Evolutionary conservation across 2,113 vertebrate species (phyloP).

Genomic region (Sardina pilchardus): DNA sequence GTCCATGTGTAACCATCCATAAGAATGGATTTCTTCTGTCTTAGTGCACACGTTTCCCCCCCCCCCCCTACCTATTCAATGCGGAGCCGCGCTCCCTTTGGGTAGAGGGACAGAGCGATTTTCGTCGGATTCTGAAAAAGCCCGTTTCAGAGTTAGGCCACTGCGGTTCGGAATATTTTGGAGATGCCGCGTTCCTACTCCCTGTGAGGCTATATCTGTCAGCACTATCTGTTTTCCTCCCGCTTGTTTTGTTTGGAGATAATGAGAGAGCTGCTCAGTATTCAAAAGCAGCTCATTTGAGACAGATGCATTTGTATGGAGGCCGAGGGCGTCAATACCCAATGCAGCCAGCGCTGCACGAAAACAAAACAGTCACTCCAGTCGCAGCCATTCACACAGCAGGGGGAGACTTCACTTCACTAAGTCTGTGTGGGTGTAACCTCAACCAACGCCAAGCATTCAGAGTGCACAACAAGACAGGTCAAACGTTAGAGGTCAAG

Average conservation of each 20-base stretch:
- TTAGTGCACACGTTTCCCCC: neutral
- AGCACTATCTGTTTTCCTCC: neutral
- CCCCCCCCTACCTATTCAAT: neutral
- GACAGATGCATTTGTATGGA: neutral
- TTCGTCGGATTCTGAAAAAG: neutral
- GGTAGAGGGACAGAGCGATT: neutral
- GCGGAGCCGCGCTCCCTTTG: neutral
- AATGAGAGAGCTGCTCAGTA: constrained; percentile 11
- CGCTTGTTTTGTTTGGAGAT: neutral
- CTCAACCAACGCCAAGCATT: neutral
- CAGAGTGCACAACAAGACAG: neutral
- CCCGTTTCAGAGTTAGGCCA: neutral
- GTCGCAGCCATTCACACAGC: neutral
- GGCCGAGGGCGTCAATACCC: neutral
- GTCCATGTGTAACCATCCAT: neutral
- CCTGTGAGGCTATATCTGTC: neutral
- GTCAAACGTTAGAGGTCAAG: too few relatives aligned
- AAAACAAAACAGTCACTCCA: neutral
- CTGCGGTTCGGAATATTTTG: neutral
- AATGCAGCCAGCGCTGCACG: neutral
- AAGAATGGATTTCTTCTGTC: constrained; percentile 1
- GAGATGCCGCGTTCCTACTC: neutral
- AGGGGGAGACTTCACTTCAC: neutral
- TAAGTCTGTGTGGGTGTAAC: neutral
- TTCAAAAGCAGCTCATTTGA: constrained; percentile 8